phyloP scores from a whole-genome alignment of 2,888 invertebrate species.

The Drosophila phalerata region DNA sequence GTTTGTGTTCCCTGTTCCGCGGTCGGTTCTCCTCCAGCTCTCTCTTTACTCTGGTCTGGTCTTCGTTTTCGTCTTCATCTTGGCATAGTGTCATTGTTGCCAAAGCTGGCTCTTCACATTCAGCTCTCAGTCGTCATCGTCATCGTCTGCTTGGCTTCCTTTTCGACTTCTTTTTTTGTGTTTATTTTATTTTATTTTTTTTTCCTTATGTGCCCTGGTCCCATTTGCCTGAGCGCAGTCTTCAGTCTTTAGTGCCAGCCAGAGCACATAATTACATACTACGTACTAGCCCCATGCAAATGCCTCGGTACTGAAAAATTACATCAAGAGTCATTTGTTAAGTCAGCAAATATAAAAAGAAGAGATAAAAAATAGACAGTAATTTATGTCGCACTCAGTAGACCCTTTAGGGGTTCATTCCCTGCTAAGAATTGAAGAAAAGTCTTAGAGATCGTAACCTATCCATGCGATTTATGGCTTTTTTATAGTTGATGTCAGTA shows the following conservation, averaged over 20 bases:
- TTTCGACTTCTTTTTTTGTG: conserved; percentile 19
- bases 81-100: conserved; percentile 57
- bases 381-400: conserved; percentile 37
- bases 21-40: conserved; percentile 22
- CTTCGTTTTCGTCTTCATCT: conserved; percentile 36
- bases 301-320: conserved; percentile 56
- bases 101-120: conserved; percentile 21
- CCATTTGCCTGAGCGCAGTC: conserved; percentile 70
- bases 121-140: conserved; percentile 33
- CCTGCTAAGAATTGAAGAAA: not conserved
- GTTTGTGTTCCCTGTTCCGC: conserved; percentile 30
- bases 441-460: not conserved
- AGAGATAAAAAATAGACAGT: conserved; percentile 25
- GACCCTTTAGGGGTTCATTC: conserved; percentile 16
- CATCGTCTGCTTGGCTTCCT: conserved; percentile 56
- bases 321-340: conserved; percentile 43
- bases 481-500: too few species aligned
- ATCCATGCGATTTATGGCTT: not conserved
- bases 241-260: conserved; percentile 60
- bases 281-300: conserved; percentile 43
- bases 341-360: conserved; percentile 35
- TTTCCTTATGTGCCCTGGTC: conserved; percentile 48
- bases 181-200: not conserved
- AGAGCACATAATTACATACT: conserved; percentile 69
- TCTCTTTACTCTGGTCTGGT: conserved; percentile 17